A percentile compares a stretch with the other conserved stretches of the same genome.
These are phyloP conservation scores for Choloepus hoffmanni DNA, from an alignment of 2,113 vertebrate species.

Conservation along the genomic window DNA sequence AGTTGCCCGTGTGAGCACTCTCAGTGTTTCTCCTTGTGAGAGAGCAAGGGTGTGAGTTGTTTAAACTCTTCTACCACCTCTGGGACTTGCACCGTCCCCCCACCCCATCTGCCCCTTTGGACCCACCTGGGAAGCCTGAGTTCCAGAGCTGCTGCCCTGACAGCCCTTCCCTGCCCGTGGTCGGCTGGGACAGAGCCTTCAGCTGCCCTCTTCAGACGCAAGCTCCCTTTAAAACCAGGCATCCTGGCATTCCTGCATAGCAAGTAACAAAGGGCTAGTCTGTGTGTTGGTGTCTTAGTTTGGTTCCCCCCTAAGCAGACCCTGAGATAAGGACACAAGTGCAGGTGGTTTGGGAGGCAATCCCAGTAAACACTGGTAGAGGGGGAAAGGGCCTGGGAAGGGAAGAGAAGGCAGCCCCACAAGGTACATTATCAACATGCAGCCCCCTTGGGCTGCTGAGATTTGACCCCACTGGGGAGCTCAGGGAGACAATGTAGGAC, in stretches of 20 bases:
- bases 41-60: too few species aligned
- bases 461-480: accelerated
- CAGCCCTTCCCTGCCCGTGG: accelerated
- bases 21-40: not conserved
- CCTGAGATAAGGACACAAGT: not conserved
- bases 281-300: not conserved
- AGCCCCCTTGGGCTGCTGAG: not conserved
- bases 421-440: accelerated
- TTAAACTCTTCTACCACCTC: not conserved
- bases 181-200: too few species aligned
- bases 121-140: not conserved
- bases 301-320: not conserved
- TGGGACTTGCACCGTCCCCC: not conserved
- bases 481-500: accelerated
- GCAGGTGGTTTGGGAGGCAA: not conserved
- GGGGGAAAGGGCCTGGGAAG: not conserved
- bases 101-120: accelerated
- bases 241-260: not conserved
- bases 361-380: not conserved
- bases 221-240: accelerated
- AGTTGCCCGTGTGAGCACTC: accelerated
- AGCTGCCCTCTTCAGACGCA: accelerated
- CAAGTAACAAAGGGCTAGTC: not conserved
- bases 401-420: not conserved
- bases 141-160: too few species aligned